Base-by-base conservation (phyloP, 1,140 invertebrate species). In the Cydia strobilella region DNA sequence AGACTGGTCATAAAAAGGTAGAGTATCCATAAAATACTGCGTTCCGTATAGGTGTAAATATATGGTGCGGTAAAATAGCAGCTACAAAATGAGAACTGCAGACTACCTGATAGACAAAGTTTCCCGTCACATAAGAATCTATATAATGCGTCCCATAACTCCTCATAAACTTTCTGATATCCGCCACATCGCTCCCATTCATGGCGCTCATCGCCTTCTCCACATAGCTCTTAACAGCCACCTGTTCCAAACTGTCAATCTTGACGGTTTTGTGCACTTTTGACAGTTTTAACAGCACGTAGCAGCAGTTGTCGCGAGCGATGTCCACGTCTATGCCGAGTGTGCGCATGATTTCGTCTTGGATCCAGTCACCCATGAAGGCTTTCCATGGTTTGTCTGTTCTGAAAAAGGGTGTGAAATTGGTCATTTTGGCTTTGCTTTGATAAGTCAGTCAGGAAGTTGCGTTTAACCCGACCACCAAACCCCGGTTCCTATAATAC, bases 21-120 rank as follows among this genome's bases (percentile, higher is more conserved):
- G n/a, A n/a, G n/a, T n/a, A n/a, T n/a, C n/a, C n/a, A n/a, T n/a
- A n/a, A n/a, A n/a, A n/a, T n/a, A n/a, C n/a, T n/a, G n/a, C n/a
- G n/a, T n/a, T n/a, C n/a, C n/a, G n/a, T n/a, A n/a, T n/a, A n/a
- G n/a, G n/a, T n/a, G n/a, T n/a, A n/a, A n/a, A n/a, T n/a, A n/a
- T n/a, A n/a, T n/a, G n/a, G n/a, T n/a, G n/a, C n/a, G n/a, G n/a
- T n/a, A n/a, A n/a, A n/a, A n/a, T n/a, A n/a, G n/a, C n/a, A n/a
- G n/a, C n/a, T n/a, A n/a, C n/a, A n/a, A n/a, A n/a, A n/a, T n/a
- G n/a, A n/a, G n/a, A n/a, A n/a, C n/a, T n/a, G n/a, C n/a, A n/a
- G n/a, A n/a, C n/a, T n/a, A 95, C 96, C 95, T 96, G 96, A 86
- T 96, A 97, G 66, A 96, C 93, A 20, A 96, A 95, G 84, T 97